Base-by-base conservation (phyloP, 92 coral and sea anemone species). In the Phymanthus crucifer region DNA sequence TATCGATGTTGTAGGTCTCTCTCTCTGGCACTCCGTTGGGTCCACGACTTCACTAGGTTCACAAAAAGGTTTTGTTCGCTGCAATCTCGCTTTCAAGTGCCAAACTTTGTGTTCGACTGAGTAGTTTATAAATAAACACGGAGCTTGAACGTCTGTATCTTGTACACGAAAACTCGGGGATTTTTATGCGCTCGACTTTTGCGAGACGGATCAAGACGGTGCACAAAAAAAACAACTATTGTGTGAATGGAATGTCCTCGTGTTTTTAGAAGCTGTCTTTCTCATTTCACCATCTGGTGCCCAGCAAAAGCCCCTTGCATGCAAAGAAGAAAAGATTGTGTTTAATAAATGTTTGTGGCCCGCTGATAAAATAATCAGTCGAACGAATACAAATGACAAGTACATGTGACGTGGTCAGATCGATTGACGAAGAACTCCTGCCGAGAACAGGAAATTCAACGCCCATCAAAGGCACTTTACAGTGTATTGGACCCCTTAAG, bases 401-500 rank as follows among this genome's bases (percentile, higher is more conserved):
- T 40, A 71, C 57, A 70, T 14, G 56, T 40, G 78, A 80, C 77
- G 75, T 43, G 75, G 78, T 58, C 40, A 71, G 78, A 80, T 80
- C 84, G 67, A 71, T 80, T 80, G 71, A 6, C 78, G 32, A 45
- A 47, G 84, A 56, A 70, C 84, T 71, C 84, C 78, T 57, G 33
- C 74, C 47, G 71, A 71, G 78, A 71, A 56, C 38, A 80, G 78
- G 84, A 72, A 80, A 80, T 71, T 80, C 73, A 80, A 24, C 78
- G 74, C 32, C 74, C 67, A 80, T 80, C 70, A 80, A 37, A 80
- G 76, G 77, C 67, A 80, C 84, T 80, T 80, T 71, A 61, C 14
- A 14, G 11, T 58, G 70, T 71, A 57, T 70, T 48, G 67, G 69
- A 50, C 75, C 83, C 83, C 73, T 79, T 36, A 67, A 79, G 64